Evolutionary conservation across 2,888 invertebrate genomes (phyloP).

Genomic region (Tetanocera ferruginea): DNA sequence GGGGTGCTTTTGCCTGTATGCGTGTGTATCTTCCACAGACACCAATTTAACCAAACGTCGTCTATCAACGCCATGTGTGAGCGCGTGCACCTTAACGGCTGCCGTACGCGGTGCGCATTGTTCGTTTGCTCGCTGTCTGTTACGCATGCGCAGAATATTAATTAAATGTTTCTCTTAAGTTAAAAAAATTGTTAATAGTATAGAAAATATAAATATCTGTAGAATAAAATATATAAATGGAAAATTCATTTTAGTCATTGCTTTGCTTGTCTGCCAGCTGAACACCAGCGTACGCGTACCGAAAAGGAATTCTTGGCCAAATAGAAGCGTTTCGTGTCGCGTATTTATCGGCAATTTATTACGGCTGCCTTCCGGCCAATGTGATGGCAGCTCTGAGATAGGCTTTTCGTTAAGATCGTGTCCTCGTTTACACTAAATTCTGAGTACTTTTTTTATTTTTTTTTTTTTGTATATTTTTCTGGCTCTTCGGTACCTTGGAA

Average conservation of each 20-base stretch:
- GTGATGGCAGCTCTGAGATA: background rate
- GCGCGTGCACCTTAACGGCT: slow-evolving; percentile 21
- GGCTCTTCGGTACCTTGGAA: background rate
- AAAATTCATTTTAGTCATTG: background rate
- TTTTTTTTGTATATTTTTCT: background rate
- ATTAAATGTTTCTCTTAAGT: slow-evolving; percentile 24
- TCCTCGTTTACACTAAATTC: no score
- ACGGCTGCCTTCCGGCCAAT: slow-evolving; percentile 18
- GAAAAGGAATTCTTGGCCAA: slow-evolving; percentile 23
- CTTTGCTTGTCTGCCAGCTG: slow-evolving; percentile 5
- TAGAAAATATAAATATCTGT: background rate
- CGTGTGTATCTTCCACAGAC: background rate
- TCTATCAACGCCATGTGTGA: background rate
- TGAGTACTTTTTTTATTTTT: background rate
- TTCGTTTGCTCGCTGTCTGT: slow-evolving; percentile 11
- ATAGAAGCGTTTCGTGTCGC: background rate
- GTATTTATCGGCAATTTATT: slow-evolving; percentile 25
- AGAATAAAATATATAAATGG: background rate
- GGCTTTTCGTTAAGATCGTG: background rate
- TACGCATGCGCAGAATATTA: slow-evolving; percentile 32
- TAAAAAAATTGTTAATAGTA: slow-evolving; percentile 6
- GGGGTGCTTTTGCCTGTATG: background rate
- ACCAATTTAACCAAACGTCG: background rate
- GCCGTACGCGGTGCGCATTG: background rate
- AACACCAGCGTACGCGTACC: no score